Conservation (phyloP, 1,140 invertebrate species). For the Adoxophyes honmai region DNA sequence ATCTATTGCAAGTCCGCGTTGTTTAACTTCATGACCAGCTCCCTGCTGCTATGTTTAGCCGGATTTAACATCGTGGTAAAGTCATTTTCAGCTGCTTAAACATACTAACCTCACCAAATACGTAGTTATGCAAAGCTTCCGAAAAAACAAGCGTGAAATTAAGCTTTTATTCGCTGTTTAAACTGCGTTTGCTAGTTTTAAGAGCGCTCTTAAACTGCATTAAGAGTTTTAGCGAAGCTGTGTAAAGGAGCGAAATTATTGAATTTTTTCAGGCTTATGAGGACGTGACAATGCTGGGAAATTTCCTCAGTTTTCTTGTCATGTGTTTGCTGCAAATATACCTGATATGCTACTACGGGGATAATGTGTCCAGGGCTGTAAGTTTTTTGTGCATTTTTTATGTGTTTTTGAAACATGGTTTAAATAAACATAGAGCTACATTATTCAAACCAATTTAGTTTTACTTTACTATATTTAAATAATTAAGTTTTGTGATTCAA, state of each 20-base stretch:
- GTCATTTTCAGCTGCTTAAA: neutral
- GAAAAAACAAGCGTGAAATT: no score
- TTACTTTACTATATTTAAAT: no score
- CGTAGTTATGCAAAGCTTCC: no score
- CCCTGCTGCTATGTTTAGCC: slow-evolving; percentile 41
- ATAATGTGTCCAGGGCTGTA: slow-evolving; percentile 35
- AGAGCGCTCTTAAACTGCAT: neutral
- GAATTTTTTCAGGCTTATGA: slow-evolving; percentile 34
- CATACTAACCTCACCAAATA: no score
- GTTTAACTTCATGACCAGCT: slow-evolving; percentile 37
- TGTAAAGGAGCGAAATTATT: neutral
- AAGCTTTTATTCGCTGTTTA: no score
- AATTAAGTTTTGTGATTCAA: no score
- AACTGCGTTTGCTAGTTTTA: no score
- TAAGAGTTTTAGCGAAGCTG: neutral
- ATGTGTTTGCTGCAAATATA: slow-evolving; percentile 37
- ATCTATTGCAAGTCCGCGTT: slow-evolving; percentile 38
- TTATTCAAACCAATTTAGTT: no score
- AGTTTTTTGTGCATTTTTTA: slow-evolving; percentile 18
- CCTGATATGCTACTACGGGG: slow-evolving; percentile 39
- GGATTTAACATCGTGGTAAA: slow-evolving; percentile 48
- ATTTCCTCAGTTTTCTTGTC: slow-evolving; percentile 31
- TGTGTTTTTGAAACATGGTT: no score
- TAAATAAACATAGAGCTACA: no score
- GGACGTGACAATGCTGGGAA: slow-evolving; percentile 23